phyloP scores from a whole-genome alignment of 64 coral and sea anemone genomes.

The Montipora cactus region DNA sequence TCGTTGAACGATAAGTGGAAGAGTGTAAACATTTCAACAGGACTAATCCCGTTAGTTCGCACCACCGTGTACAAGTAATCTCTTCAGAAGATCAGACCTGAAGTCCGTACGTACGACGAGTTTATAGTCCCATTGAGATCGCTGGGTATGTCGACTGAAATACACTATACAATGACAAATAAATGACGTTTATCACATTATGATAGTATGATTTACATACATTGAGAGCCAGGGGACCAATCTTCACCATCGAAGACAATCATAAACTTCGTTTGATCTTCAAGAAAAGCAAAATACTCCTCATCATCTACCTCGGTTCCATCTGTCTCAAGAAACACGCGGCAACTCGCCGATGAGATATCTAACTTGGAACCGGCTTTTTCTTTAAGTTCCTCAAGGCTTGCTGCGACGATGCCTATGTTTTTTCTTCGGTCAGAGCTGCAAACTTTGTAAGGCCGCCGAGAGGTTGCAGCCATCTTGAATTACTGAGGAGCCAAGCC shows the following conservation, averaged over 20 bases:
- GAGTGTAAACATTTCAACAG: too few species aligned
- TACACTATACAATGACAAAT: too few species aligned
- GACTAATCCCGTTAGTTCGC: too few species aligned
- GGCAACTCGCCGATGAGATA: constrained; percentile 32
- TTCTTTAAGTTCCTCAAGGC: constrained; percentile 70
- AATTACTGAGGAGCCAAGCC: background rate
- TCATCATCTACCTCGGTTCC: constrained; percentile 91
- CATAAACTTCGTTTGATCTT: constrained; percentile 84
- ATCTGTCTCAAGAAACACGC: constrained; percentile 79
- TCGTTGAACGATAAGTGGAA: too few species aligned
- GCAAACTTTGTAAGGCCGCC: constrained; percentile 67
- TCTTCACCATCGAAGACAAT: constrained; percentile 42
- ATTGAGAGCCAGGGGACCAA: constrained; percentile 42
- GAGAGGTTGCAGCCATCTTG: background rate
- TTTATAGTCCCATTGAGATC: too few species aligned
- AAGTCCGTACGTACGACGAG: too few species aligned
- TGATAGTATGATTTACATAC: background rate
- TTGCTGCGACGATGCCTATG: constrained; percentile 58
- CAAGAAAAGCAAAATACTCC: constrained; percentile 89
- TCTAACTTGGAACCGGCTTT: constrained; percentile 68
- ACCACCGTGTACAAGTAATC: too few species aligned
- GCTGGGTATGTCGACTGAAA: too few species aligned
- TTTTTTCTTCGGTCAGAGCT: constrained; percentile 48
- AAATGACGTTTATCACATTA: too few species aligned
- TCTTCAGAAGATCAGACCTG: too few species aligned